These are phyloP conservation scores for Drosophila takahashii DNA, from an alignment of 1,140 invertebrate genomes.

Conservation along the genomic window DNA sequence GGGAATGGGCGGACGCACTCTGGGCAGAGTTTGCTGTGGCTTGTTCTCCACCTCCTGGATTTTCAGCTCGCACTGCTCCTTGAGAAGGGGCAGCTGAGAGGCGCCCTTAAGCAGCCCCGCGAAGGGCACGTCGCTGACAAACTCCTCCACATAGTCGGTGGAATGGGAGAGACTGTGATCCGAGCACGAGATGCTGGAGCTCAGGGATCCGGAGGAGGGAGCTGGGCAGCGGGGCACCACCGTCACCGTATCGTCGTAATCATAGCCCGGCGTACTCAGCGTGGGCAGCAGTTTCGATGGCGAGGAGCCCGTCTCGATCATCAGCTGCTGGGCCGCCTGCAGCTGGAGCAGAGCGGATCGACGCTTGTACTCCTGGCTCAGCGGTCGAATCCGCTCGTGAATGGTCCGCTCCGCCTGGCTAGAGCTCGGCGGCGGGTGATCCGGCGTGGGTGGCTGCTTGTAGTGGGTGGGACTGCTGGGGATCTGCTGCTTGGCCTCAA, in stretches of 20 bases:
- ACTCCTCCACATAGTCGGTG: constrained; percentile 93
- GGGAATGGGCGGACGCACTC: constrained; percentile 62
- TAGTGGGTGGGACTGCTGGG: constrained; percentile 94
- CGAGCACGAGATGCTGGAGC: constrained; percentile 87
- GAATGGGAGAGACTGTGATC: constrained; percentile 91
- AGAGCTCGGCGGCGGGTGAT: constrained; percentile 97
- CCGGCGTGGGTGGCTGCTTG: constrained; percentile 95
- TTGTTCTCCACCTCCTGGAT: constrained; percentile 42
- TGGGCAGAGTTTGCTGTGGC: constrained; percentile 42
- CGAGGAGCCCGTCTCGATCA: constrained; percentile 77
- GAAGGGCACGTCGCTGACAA: constrained; percentile 93
- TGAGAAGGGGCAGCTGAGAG: constrained; percentile 79
- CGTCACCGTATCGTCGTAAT: constrained; percentile 71
- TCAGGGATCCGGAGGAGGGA: constrained; percentile 77
- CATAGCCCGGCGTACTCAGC: constrained; percentile 63
- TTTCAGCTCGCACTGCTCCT: constrained; percentile 47
- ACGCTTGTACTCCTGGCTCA: constrained; percentile 89
- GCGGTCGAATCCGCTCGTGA: constrained; percentile 94
- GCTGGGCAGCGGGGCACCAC: constrained; percentile 70
- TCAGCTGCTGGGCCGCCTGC: constrained; percentile 73
- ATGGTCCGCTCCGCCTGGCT: constrained; percentile 95
- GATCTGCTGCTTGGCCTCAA: constrained; percentile 76
- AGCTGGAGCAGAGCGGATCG: constrained; percentile 71
- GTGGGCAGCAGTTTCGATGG: constrained; percentile 70
- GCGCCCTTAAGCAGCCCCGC: constrained; percentile 93